Evolutionary conservation across 2,888 invertebrate genomes (phyloP).

Genomic region (Plebejus argus): DNA sequence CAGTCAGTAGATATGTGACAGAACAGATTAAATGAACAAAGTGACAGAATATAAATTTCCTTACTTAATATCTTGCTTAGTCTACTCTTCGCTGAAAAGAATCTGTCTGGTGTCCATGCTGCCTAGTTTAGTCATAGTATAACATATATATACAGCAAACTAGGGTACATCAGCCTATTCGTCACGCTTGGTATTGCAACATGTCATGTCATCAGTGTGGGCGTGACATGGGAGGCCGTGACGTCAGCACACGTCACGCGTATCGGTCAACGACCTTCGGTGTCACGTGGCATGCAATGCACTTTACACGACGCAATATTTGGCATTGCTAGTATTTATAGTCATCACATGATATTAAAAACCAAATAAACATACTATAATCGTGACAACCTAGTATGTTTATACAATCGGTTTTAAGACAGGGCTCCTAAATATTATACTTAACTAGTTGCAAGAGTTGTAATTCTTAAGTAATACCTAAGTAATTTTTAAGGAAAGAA

Average conservation of each 20-base stretch:
- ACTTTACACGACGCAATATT: conserved; percentile 37
- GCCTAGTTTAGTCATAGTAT: background rate
- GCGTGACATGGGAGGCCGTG: conserved; percentile 42
- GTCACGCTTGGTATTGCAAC: conserved; percentile 15
- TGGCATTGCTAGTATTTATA: background rate
- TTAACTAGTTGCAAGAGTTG: too few relatives aligned
- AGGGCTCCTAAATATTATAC: too few relatives aligned
- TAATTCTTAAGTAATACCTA: too few relatives aligned
- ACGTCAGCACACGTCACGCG: conserved; percentile 44
- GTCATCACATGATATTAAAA: background rate
- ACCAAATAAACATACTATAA: background rate
- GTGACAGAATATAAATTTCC: too few relatives aligned
- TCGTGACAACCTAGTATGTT: too few relatives aligned
- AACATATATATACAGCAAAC: background rate
- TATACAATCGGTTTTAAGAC: too few relatives aligned
- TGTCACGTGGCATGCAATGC: conserved; percentile 16
- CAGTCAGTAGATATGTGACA: background rate
- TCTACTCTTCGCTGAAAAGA: background rate
- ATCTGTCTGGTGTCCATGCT: background rate
- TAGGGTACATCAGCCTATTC: conserved; percentile 1
- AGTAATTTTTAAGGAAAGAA: too few relatives aligned
- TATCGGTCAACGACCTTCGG: conserved; percentile 57
- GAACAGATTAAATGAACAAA: too few relatives aligned
- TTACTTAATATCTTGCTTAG: background rate
- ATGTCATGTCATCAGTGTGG: conserved; percentile 35